Conservation (phyloP, 2,113 vertebrate genomes). For the Ifrita kowaldi region DNA sequence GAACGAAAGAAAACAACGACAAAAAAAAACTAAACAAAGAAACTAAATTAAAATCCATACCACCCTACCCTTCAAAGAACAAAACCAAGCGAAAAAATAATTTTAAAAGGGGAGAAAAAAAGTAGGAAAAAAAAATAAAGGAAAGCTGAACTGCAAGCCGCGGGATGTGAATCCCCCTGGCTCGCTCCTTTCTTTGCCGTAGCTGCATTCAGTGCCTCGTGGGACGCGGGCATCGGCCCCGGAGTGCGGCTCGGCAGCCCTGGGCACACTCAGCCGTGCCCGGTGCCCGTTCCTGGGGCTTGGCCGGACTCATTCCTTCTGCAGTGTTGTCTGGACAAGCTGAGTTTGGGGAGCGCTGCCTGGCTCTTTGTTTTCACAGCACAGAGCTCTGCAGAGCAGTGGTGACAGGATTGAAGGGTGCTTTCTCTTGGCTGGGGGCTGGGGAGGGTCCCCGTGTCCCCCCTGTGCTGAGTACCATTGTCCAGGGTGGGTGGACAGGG, state of each 20-base stretch:
- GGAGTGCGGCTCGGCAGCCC: not conserved
- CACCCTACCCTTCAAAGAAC: not conserved
- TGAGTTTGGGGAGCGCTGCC: not conserved
- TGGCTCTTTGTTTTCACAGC: conserved; percentile 13
- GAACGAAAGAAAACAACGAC: not conserved
- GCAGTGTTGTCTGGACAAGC: not conserved
- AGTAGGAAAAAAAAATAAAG: too few relatives aligned
- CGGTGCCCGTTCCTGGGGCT: not conserved
- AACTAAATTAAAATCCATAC: not conserved
- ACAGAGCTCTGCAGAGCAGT: not conserved
- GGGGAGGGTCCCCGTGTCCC: not conserved
- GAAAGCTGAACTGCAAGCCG: not conserved
- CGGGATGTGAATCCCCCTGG: not conserved
- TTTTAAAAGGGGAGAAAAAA: not conserved
- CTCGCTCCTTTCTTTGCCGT: not conserved
- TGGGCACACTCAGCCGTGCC: not conserved
- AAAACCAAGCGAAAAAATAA: not conserved
- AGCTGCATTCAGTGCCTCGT: not conserved
- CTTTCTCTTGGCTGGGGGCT: not conserved
- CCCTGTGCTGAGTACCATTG: not conserved
- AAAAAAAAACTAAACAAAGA: not conserved
- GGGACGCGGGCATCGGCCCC: not conserved
- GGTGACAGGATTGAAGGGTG: not conserved
- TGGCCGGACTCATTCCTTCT: not conserved
- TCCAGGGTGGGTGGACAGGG: too few relatives aligned